phyloP scores from a whole-genome alignment of 1,140 invertebrate genomes.

The Aporrectodea caliginosa region DNA sequence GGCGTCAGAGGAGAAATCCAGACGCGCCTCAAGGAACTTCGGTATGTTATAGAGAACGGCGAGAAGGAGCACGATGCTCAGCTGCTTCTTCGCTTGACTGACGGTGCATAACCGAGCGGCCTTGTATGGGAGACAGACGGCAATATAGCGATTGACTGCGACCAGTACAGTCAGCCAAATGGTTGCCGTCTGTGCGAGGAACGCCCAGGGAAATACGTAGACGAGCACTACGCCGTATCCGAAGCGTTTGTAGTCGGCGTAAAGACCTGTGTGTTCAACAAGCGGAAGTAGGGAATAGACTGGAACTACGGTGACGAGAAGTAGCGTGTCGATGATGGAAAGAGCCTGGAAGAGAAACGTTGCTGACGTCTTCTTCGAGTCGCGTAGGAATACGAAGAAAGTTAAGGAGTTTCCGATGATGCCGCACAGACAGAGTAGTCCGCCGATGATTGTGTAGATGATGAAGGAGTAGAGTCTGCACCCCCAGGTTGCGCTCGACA shows the following conservation, averaged over 20 bases:
- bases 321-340: constrained; percentile 24
- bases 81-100: constrained; percentile 20
- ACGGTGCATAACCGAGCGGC: constrained; percentile 26
- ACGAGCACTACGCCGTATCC: constrained; percentile 6
- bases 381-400: constrained; percentile 27
- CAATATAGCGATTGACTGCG: constrained; percentile 26
- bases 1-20: too few relatives aligned
- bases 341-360: constrained; percentile 30
- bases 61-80: constrained; percentile 19
- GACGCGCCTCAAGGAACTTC: background rate
- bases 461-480: too few relatives aligned
- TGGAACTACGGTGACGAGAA: constrained; percentile 20
- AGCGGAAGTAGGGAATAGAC: constrained; percentile 19
- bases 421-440: too few relatives aligned
- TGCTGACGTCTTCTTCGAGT: constrained; percentile 32
- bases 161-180: constrained; percentile 34
- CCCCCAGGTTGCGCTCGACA: too few relatives aligned
- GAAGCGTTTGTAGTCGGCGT: background rate
- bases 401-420: constrained; percentile 26
- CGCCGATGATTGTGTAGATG: too few relatives aligned
- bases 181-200: constrained; percentile 27
- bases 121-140: constrained; percentile 23
- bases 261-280: background rate
- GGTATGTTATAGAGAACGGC: constrained; percentile 28
- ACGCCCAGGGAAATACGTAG: constrained; percentile 9